These are phyloP conservation scores for Atractosteus spatula DNA, from an alignment of 2,113 vertebrate genomes.

Conservation along the genomic window DNA sequence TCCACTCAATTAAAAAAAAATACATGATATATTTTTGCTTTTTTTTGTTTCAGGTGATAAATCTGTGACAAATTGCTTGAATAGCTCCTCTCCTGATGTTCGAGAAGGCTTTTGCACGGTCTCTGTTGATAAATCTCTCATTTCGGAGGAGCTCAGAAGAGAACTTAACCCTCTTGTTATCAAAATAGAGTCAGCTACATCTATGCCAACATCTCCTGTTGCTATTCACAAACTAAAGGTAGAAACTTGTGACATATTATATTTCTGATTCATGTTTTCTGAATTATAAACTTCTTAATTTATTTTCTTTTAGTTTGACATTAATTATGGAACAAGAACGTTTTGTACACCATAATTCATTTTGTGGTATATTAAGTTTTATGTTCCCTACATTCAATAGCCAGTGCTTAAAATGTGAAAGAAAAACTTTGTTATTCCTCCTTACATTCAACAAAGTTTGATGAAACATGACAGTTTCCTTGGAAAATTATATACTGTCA, in stretches of 20 bases:
- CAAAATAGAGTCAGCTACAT: constrained; percentile 63
- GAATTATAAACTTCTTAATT: not conserved
- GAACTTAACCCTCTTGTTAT: constrained; percentile 80
- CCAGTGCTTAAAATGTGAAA: not conserved
- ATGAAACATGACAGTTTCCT: not conserved
- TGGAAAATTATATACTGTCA: not conserved
- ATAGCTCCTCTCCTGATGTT: constrained; percentile 40
- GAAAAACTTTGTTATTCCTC: not conserved
- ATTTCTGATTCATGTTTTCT: not conserved
- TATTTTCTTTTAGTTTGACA: too few relatives aligned
- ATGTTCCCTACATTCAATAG: not conserved
- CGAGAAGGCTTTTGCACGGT: constrained; percentile 64
- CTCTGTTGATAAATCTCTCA: constrained; percentile 61
- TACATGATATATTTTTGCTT: too few relatives aligned
- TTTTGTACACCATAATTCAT: not conserved
- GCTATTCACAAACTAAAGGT: constrained; percentile 67
- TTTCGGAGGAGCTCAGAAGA: constrained; percentile 69
- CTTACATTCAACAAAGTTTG: not conserved
- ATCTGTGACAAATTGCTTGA: constrained; percentile 46
- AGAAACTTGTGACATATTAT: constrained; percentile 9
- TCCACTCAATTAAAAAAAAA: too few relatives aligned
- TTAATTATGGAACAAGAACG: too few relatives aligned
- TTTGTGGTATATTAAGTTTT: not conserved
- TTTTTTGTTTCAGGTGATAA: constrained; percentile 17
- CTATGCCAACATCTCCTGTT: constrained; percentile 65